These are phyloP conservation scores for Elegia similella DNA, from an alignment of 2,888 invertebrate genomes.

Conservation along the genomic window DNA sequence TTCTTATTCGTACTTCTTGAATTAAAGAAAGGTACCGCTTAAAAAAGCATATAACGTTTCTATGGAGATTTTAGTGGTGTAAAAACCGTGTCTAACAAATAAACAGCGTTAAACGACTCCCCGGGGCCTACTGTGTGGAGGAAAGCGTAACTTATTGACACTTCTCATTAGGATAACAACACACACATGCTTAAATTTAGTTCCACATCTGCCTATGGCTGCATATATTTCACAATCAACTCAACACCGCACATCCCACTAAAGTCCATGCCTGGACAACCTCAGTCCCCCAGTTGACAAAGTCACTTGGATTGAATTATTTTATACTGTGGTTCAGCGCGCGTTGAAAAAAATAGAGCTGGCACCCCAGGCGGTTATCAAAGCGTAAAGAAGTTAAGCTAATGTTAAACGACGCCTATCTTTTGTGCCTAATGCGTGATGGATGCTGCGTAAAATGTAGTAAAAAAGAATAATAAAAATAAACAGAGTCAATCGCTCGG, in stretches of 20 bases:
- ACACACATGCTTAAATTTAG: slow-evolving; percentile 66
- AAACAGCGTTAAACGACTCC: slow-evolving; percentile 55
- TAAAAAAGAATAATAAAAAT: slow-evolving; percentile 60
- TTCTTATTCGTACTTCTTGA: not conserved
- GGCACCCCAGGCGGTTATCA: slow-evolving; percentile 65
- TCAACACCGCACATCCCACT: slow-evolving; percentile 45
- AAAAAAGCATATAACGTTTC: slow-evolving; percentile 10
- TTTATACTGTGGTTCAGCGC: slow-evolving; percentile 44
- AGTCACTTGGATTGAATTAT: slow-evolving; percentile 50
- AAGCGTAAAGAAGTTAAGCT: slow-evolving; percentile 81
- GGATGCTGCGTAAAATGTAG: slow-evolving; percentile 67
- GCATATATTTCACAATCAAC: slow-evolving; percentile 59
- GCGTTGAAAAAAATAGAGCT: slow-evolving; percentile 35
- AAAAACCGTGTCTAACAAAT: slow-evolving; percentile 54
- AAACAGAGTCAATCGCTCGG: slow-evolving; percentile 56
- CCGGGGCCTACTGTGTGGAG: slow-evolving; percentile 51
- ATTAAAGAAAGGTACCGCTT: not conserved
- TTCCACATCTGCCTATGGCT: slow-evolving; percentile 64
- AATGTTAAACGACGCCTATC: slow-evolving; percentile 79
- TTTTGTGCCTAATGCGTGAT: slow-evolving; percentile 76
- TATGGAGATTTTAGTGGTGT: slow-evolving; percentile 27
- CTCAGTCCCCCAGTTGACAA: slow-evolving; percentile 47
- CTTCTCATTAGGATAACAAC: slow-evolving; percentile 75
- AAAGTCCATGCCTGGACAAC: slow-evolving; percentile 47
- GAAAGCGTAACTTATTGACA: slow-evolving; percentile 73